Evolutionary conservation across 2,797 vertebrate genomes (phyloP), one percentile per base, ranked within the genome.

Genomic region (Paramormyrops hopkinsi): DNA sequence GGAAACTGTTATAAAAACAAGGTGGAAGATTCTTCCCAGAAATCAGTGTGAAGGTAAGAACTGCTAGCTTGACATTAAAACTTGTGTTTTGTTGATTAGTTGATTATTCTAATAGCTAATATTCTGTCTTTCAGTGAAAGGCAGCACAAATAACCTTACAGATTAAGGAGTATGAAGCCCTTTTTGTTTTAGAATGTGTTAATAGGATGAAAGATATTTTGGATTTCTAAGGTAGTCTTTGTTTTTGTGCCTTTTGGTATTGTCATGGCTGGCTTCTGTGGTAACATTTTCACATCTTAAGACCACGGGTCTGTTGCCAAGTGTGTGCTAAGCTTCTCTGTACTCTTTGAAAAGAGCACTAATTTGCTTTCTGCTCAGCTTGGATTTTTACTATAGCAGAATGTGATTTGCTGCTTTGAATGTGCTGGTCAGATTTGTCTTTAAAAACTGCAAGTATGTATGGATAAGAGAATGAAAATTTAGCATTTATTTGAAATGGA

Each of bases 21-120:
- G 98, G 92, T 99, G 98, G 98, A 99, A 99, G 96, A 98, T 99
- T 94, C 97, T 99, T 62, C 98, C 98, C 2, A 96, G 98, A 92
- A 97, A 98, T 95, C 98, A 99, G 65, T 99, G 98, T 93, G 98
- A 99, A 96, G 98, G 98, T 98, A 97, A 91, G 91, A 87, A 69
- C 17, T 17, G 12, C 46, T 17, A 2, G 14, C 4, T n/a, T n/a
- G 17, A n/a, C 37, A 6, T 84, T 59, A 46, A 56, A 62, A 44
- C n/a, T 46, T 3, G n/a, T 46, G 48, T 12, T 48, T 41, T n/a
- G 33, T 22, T 29, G 33, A n/a, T 48, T 29, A 41, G 8, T 37
- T 44, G 19, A 65, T 41, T 37, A 44, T 14, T 85, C 12, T 86
- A 87, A 87, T 41, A 41, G 85, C 51, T 41, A 44, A 76, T 33